phyloP scores from a whole-genome alignment of 2,113 vertebrate genomes.

The Stictonetta naevosa region DNA sequence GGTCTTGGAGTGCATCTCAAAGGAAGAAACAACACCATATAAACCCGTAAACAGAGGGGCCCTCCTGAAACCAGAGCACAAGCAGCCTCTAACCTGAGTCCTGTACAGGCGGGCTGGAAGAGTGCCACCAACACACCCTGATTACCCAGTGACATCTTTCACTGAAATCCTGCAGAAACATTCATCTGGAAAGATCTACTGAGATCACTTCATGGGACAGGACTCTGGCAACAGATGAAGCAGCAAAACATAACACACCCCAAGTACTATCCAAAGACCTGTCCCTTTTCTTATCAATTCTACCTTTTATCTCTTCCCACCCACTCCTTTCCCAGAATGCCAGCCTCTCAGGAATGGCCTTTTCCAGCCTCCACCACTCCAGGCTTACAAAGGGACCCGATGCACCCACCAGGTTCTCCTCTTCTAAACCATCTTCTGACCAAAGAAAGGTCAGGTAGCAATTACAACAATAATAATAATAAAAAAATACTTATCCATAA shows the following conservation, averaged over 20 bases:
- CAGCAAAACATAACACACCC: background rate
- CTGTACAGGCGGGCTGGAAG: accelerated
- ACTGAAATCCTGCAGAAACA: accelerated
- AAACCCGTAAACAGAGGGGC: background rate
- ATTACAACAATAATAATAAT: background rate
- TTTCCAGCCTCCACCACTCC: background rate
- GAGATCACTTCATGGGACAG: accelerated
- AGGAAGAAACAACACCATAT: accelerated
- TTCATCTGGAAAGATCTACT: background rate
- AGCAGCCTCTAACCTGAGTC: background rate
- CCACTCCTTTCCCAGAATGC: background rate
- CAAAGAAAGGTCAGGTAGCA: background rate
- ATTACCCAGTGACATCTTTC: background rate
- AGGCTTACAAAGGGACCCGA: accelerated
- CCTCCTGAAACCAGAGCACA: background rate
- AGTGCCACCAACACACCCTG: background rate
- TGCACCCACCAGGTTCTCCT: background rate
- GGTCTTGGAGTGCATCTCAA: no score
- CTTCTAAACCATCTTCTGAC: background rate
- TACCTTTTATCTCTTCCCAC: accelerated
- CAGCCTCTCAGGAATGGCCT: background rate
- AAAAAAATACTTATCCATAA: background rate
- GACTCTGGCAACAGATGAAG: accelerated
- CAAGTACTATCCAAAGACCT: background rate
- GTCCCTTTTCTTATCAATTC: background rate